Base-by-base conservation (phyloP, 2,797 vertebrate species). In the Sylvilagus floridanus region DNA sequence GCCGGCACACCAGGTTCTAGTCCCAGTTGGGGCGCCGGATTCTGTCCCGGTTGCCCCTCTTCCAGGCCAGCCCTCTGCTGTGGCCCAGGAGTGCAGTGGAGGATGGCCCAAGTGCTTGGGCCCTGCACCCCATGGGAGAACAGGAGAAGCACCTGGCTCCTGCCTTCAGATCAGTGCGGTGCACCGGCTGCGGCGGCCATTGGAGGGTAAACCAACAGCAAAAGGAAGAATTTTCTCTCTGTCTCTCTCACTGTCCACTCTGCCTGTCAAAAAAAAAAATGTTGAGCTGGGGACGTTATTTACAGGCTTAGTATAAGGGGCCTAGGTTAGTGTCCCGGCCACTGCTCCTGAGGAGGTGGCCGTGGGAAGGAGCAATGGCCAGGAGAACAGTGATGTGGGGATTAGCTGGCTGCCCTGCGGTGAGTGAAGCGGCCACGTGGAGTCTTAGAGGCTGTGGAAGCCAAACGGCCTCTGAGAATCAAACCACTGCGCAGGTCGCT, bases 391-490 rank as follows among this genome's bases (percentile, higher is more conserved):
- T 66, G 62, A 50, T 75, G 35, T 84, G 19, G 32, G 42, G 47
- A 21, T 62, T 87, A 85, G 89, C 65, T 66, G 90, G 63, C 52
- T 47, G 42, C 52, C 17, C 22, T 13, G 13, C 65, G 73, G 26
- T 72, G 42, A 81, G 65, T 52, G 85, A 96, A 95, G 30, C 13
- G 66, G 86, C 35, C 83, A 86, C 28, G 76, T 71, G 90, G 54
- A 90, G 77, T 52, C 93, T 75, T 82, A 82, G 68, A 89, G 79
- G 35, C 32, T 76, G 37, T 47, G 62, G 85, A 83, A 85, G 60
- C 65, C 47, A 75, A 83, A 21, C 47, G 60, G 35, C 10, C 65
- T 88, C n/a, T 60, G 75, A 79, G 76, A 96, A 86, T 93, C 79
- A 69, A 84, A 72, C 88, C n/a, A 62, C 32, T 42, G 22, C 35